Percentiles rank a stretch among this genome's conserved stretches.
phyloP scores from a whole-genome alignment of 2,797 vertebrate genomes.

The Tangara arthus region DNA sequence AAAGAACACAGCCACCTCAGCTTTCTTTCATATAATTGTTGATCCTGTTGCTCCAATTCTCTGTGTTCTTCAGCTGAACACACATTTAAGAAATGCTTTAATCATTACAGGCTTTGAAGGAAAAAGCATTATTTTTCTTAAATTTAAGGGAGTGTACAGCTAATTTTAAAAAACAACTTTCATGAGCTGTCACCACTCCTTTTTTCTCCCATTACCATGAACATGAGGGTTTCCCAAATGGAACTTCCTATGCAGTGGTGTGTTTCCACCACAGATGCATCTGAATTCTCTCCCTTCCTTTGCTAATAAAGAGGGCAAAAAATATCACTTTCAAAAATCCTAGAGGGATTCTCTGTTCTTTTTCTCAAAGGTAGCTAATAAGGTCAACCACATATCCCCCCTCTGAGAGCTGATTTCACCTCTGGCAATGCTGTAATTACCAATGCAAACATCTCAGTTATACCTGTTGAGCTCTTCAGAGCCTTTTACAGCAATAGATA shows the following conservation, averaged over 20 bases:
- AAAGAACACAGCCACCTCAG: background rate
- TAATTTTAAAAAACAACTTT: background rate
- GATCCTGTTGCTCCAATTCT: background rate
- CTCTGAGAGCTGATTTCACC: background rate
- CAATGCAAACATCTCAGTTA: background rate
- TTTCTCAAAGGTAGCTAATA: background rate
- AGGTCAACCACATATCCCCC: background rate
- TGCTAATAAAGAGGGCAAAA: background rate
- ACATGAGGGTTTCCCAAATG: background rate
- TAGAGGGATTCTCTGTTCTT: background rate
- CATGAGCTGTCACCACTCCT: background rate
- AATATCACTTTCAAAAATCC: background rate
- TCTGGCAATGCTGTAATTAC: background rate
- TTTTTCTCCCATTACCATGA: background rate
- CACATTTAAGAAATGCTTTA: background rate
- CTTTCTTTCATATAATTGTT: background rate
- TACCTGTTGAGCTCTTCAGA: background rate
- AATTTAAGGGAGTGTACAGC: background rate
- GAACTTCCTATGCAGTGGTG: background rate
- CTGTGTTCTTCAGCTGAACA: background rate
- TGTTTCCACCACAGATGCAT: background rate
- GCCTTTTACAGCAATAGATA: background rate
- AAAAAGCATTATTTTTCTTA: background rate
- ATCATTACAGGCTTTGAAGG: background rate
- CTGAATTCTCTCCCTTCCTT: background rate